phyloP scores from a whole-genome alignment of 2,888 invertebrate species.

The Tenthredo livida region DNA sequence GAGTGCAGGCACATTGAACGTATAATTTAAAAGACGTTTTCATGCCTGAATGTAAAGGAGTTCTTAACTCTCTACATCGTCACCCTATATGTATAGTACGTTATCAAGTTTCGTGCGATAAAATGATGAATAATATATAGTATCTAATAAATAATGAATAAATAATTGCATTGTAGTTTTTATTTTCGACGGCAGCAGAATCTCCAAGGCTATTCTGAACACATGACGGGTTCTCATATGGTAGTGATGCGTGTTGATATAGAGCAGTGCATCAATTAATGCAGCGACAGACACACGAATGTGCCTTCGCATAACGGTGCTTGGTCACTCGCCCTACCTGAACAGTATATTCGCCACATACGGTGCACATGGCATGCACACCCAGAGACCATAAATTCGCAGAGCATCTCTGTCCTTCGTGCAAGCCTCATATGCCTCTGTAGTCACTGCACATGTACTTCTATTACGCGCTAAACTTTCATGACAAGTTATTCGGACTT shows the following conservation, averaged over 20 bases:
- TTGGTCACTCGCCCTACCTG: slow-evolving; percentile 38
- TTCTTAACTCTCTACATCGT: not conserved
- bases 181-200: not conserved
- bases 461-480: slow-evolving; percentile 25
- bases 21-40: slow-evolving; percentile 7
- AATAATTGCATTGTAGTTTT: not conserved
- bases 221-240: slow-evolving; percentile 74
- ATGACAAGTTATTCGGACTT: slow-evolving; percentile 6
- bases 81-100: not conserved
- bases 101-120: too few relatives aligned
- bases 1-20: not conserved
- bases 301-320: slow-evolving; percentile 71
- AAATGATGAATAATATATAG: too few relatives aligned
- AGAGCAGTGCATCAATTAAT: slow-evolving; percentile 74
- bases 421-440: not conserved
- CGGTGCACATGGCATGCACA: slow-evolving; percentile 24
- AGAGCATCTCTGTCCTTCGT: not conserved
- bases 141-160: not conserved
- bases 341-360: slow-evolving; percentile 41
- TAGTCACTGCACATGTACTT: not conserved
- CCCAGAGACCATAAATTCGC: slow-evolving; percentile 20
- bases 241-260: slow-evolving; percentile 65
- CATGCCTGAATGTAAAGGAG: not conserved
- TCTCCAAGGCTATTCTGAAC: slow-evolving; percentile 58
- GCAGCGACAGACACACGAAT: slow-evolving; percentile 73